Evolutionary conservation across 2,888 invertebrate species (phyloP).

Genomic region (Pseudococcus jackbeardsleyi): DNA sequence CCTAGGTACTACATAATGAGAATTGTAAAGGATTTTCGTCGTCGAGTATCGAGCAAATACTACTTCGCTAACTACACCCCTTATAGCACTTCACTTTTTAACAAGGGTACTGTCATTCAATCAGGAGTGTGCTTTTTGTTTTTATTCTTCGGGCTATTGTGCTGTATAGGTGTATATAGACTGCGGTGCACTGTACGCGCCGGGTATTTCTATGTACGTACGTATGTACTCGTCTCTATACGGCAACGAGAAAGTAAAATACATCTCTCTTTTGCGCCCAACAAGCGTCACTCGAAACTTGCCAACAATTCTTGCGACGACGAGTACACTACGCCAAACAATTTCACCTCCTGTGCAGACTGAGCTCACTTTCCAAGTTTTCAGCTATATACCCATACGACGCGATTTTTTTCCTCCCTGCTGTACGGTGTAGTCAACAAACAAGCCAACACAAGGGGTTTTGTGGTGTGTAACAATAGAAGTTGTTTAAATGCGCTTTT

Average conservation of each 20-base stretch:
- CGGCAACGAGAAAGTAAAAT: conserved; percentile 38
- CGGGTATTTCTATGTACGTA: no score
- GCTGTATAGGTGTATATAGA: conserved; percentile 8
- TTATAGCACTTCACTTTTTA: conserved; percentile 63
- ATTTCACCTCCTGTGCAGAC: neutral
- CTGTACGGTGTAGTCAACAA: neutral
- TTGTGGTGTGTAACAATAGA: neutral
- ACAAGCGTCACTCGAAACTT: conserved; percentile 36
- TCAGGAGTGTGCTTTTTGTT: conserved; percentile 53
- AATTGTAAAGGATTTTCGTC: conserved; percentile 63
- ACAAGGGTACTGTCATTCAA: conserved; percentile 64
- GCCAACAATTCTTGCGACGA: neutral
- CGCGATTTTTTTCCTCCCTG: neutral
- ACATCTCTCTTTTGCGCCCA: conserved; percentile 15
- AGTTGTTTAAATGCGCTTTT: conserved; percentile 14
- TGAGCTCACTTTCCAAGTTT: neutral
- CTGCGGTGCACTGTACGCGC: neutral
- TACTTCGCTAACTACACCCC: conserved; percentile 63
- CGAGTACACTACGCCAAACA: conserved; percentile 8
- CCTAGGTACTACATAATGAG: conserved; percentile 53
- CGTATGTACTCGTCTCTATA: conserved; percentile 1
- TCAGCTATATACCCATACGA: neutral
- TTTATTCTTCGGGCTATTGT: conserved; percentile 47
- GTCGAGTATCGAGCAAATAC: conserved; percentile 62
- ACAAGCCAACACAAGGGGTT: conserved; percentile 16